Base-by-base conservation (phyloP, 2,888 invertebrate genomes). In the Sylvicola cinctus region DNA sequence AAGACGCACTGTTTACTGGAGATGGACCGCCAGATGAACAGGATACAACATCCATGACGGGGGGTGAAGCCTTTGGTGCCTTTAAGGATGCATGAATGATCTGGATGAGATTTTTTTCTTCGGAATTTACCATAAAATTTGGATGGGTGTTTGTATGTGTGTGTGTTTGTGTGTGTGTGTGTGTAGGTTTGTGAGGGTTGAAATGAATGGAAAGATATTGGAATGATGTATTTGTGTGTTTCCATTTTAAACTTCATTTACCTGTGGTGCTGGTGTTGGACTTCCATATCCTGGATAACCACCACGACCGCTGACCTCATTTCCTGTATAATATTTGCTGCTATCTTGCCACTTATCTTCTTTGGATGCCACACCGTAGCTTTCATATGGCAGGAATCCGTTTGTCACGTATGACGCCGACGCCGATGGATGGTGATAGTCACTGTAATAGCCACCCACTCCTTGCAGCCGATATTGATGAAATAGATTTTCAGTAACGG, bases 391-490 rank as follows among this genome's bases (percentile, higher is more conserved):
- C 38, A 87, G 63, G 55, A 87, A 87, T 4, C 85, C 85, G 47
- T 85, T 85, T 29, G 79, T 73, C 37, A 77, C 70, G 48, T 77
- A 77, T 2, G 68, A 62, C 35, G 66, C 60, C 3, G 66, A 52
- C 3, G 74, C 65, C 6, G 77, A 67, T 29, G 76, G 68, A 44
- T 77, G 76, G 45, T 74, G 74, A 46, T 78, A 77, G 31, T 77
- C 76, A 1, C 78, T 73, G 48, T 80, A 80, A 53, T 87, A 85
- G n/a, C 58, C 52, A 28, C 55, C 51, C 4, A 72, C 67, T 27
- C 84, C 78, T 32, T 88, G 58, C n/a, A 85, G 77, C 41, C 87
- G 72, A 58, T 88, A 88, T 55, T 87, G 85, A 51, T 81, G 78
- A 63, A 87, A 87, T 46, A 88, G 67, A 49, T 85, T 85, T 48